Evolutionary conservation across 2,797 vertebrate genomes (phyloP).

Genomic region (Pseudocheirus occidentalis): DNA sequence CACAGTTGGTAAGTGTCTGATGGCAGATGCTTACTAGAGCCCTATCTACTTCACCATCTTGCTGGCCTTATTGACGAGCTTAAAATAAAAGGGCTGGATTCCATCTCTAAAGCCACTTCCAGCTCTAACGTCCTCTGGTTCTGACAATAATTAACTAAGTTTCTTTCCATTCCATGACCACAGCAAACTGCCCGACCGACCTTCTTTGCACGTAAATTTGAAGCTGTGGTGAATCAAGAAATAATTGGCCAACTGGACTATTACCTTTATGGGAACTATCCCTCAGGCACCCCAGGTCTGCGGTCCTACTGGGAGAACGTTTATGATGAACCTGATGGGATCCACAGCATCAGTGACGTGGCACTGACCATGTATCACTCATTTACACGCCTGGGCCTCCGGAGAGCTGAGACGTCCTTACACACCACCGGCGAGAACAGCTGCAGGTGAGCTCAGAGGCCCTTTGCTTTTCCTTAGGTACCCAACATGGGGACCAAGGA

Average conservation of each 20-base stretch:
- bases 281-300: constrained; percentile 89
- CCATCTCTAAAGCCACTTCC: fast-evolving
- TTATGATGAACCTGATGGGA: constrained; percentile 93
- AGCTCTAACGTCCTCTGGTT: background rate
- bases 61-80: background rate
- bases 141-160: background rate
- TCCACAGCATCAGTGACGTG: constrained; percentile 90
- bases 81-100: background rate
- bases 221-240: constrained; percentile 98
- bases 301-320: constrained; percentile 96
- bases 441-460: constrained; percentile 89
- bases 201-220: constrained; percentile 99
- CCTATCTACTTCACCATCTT: background rate
- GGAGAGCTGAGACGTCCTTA: constrained; percentile 87
- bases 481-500: background rate
- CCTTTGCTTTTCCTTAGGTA: background rate
- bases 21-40: background rate
- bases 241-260: constrained; percentile 96
- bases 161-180: constrained; percentile 59
- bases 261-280: constrained; percentile 93
- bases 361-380: constrained; percentile 94
- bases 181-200: constrained; percentile 97
- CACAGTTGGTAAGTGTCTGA: background rate
- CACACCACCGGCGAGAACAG: constrained; percentile 89
- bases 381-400: constrained; percentile 92